Evolutionary conservation across 2,113 vertebrate genomes (phyloP), one percentile per base, ranked within the genome.

Genomic region (Microtus oregoni): DNA sequence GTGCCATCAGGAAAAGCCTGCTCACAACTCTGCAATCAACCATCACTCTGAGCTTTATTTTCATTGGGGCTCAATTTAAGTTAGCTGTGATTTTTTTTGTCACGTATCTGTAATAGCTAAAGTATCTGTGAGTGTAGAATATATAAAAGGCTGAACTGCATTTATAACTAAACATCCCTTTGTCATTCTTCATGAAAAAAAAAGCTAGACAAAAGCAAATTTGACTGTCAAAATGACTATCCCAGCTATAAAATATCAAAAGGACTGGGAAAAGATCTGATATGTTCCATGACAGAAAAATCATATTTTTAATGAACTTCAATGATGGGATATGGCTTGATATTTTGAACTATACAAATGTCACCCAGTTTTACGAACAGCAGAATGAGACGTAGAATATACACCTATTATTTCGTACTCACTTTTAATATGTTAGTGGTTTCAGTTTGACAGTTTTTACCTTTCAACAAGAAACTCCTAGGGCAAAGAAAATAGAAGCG

Each of bases 201-300:
- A 63, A 63, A 61, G 12, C 38, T 61, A 83, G 81, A 63, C 24
- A 83, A 86, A 68, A 73, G 76, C 41, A 94, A 95, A 83, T 88
- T 90, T 90, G 63, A 90, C 87, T 93, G 90, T 81, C 86, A 94
- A 91, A 94, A 82, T 91, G 32, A 95, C 35, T 63, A 75, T 83
- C 55, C 47, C 89, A 92, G 17, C 22, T 83, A 97, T 28, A 87
- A 86, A 89, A 89, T 68, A 96, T 44, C 30, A 89, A 38, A 94
- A 77, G 61, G 88, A 95, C 38, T 91, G 88, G 55, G 17, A 65
- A 97, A 96, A 97, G 79, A 83, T 94, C 8, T 86, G 47, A 89
- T 90, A 77, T 22, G 22, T n/a, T 67, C n/a, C 70, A 32, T 15
- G n/a, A 93, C 75, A 85, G 79, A 32, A 92, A 95, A 93, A 70